phyloP scores from a whole-genome alignment of 2,113 vertebrate genomes.

The Silurus asotus region DNA sequence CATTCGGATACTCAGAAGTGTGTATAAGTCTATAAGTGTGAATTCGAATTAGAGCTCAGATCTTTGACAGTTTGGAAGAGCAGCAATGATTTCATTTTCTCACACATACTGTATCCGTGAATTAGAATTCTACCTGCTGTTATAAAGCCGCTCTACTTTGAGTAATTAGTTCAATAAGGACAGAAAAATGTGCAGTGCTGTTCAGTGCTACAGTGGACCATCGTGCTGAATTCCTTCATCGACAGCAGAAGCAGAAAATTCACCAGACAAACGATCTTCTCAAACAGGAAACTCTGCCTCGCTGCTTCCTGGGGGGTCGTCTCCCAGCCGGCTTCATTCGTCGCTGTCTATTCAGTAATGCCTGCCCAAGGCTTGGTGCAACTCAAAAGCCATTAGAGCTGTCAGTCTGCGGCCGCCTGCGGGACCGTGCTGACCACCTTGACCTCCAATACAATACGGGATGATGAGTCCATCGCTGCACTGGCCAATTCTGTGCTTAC shows the following conservation, averaged over 20 bases:
- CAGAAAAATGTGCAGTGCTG: not conserved
- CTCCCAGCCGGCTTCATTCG: constrained; percentile 28
- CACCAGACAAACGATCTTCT: not conserved
- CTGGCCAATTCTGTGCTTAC: not conserved
- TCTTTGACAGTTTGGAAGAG: not conserved
- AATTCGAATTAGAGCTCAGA: not conserved
- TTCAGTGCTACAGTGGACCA: not conserved
- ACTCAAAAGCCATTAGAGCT: constrained; percentile 13
- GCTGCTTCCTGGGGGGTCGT: constrained; percentile 27
- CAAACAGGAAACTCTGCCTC: constrained; percentile 17
- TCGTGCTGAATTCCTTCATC: not conserved
- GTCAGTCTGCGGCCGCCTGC: constrained; percentile 27
- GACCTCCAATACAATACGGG: constrained; percentile 1
- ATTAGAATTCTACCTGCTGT: not conserved
- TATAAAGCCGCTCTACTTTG: not conserved
- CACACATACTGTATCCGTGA: not conserved
- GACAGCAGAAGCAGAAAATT: not conserved
- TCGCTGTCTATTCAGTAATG: constrained; percentile 1
- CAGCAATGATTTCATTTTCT: not conserved
- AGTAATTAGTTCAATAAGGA: not conserved
- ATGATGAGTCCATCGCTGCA: not conserved
- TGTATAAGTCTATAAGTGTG: not conserved
- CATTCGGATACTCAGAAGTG: not conserved
- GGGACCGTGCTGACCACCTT: constrained; percentile 9
- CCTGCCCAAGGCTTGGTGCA: not conserved